Percentiles rank a stretch among this genome's conserved stretches.
These are phyloP conservation scores for Galeruca laticollis DNA, from an alignment of 2,888 invertebrate genomes.

Conservation along the genomic window DNA sequence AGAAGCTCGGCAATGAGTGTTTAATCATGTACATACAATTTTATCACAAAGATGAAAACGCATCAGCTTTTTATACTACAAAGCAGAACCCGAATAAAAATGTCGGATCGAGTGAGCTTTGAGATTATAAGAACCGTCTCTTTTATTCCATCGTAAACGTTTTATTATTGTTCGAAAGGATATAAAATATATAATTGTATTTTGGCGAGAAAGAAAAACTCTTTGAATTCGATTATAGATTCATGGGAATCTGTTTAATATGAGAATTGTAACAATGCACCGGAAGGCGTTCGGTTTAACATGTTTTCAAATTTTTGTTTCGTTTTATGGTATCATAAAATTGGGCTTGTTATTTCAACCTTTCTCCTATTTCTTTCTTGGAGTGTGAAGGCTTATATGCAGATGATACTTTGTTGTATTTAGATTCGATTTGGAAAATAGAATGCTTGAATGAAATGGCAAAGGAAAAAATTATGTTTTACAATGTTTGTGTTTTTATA, in stretches of 20 bases:
- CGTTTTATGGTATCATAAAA: conserved; percentile 6
- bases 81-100: conserved; percentile 47
- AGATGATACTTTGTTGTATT: not conserved
- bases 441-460: too few relatives aligned
- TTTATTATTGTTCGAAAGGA: conserved; percentile 20
- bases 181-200: conserved; percentile 19
- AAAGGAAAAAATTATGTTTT: too few relatives aligned
- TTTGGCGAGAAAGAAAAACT: conserved; percentile 11
- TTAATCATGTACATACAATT: conserved; percentile 52
- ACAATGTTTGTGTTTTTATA: too few relatives aligned
- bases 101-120: conserved; percentile 43
- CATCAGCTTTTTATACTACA: conserved; percentile 43
- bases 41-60: conserved; percentile 48
- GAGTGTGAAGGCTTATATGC: too few relatives aligned
- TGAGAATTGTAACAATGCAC: not conserved
- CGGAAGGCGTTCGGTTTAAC: conserved; percentile 2
- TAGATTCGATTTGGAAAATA: not conserved
- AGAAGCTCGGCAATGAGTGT: conserved; percentile 38
- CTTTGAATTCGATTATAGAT: conserved; percentile 14
- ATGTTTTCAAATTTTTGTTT: not conserved
- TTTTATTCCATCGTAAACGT: conserved; percentile 20
- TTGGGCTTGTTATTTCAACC: not conserved
- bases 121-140: conserved; percentile 27
- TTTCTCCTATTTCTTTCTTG: not conserved
- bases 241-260: conserved; percentile 14